Conservation (phyloP, 23 tunicate genomes). For the Styela clava region DNA sequence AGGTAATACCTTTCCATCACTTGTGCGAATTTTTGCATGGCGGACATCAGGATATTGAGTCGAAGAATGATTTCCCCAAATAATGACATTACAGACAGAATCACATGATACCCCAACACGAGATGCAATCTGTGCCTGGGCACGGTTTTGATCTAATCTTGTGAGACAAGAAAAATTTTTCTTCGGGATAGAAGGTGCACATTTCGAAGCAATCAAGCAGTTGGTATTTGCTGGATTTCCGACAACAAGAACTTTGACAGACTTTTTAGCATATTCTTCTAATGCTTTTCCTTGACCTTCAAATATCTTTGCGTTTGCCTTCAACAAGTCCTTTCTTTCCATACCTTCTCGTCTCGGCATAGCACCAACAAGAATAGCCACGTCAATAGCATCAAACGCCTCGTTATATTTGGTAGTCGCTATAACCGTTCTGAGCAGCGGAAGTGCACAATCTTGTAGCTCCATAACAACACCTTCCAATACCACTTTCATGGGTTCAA, state of each 20-base stretch:
- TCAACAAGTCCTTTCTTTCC: slow-evolving; percentile 93
- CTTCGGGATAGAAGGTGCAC: slow-evolving; percentile 89
- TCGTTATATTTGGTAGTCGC: slow-evolving; percentile 71
- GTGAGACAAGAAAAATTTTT: slow-evolving; percentile 86
- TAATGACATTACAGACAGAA: slow-evolving; percentile 73
- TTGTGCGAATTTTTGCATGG: slow-evolving; percentile 52
- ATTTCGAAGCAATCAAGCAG: slow-evolving; percentile 75
- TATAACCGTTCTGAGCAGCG: slow-evolving; percentile 65
- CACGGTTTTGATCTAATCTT: slow-evolving; percentile 92
- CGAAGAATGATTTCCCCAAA: slow-evolving; percentile 99
- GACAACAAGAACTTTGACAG: slow-evolving; percentile 94
- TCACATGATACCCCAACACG: slow-evolving; percentile 55
- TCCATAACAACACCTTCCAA: slow-evolving; percentile 89
- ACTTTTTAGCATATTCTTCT: slow-evolving; percentile 79
- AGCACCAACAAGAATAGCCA: slow-evolving; percentile 94
- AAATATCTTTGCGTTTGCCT: slow-evolving; percentile 89
- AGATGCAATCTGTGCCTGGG: slow-evolving; percentile 81
- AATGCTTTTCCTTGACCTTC: slow-evolving; percentile 86
- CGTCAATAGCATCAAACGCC: slow-evolving; percentile 89
- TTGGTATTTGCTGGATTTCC: slow-evolving; percentile 99
- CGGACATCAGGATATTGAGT: slow-evolving; percentile 94
- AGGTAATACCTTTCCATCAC: slow-evolving; percentile 29
- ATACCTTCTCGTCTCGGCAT: slow-evolving; percentile 95
- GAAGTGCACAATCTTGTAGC: slow-evolving; percentile 95
- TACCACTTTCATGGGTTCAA: slow-evolving; percentile 59